These are phyloP conservation scores for Hipposideros armiger DNA, from an alignment of 2,113 vertebrate genomes.

Conservation along the genomic window DNA sequence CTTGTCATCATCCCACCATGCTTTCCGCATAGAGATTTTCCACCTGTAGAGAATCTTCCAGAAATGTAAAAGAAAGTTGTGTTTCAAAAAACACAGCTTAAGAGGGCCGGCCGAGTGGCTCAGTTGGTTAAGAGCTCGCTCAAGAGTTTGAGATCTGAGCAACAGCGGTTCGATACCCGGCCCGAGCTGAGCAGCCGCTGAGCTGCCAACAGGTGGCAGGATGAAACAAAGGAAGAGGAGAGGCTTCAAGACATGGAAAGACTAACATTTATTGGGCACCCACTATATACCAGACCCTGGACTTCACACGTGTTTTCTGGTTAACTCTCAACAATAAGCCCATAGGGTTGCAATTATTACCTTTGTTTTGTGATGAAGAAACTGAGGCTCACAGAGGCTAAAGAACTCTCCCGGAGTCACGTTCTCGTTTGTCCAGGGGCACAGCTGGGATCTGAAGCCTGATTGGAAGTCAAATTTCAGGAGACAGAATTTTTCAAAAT, in stretches of 20 bases:
- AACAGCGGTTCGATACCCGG: too few species aligned
- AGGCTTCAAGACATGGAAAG: background rate
- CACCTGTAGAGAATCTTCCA: background rate
- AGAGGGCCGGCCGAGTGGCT: too few species aligned
- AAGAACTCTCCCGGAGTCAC: background rate
- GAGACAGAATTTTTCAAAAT: background rate
- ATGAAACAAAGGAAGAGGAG: background rate
- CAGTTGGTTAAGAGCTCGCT: too few species aligned
- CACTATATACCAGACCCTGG: background rate
- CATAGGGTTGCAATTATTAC: fast-evolving
- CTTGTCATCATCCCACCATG: background rate
- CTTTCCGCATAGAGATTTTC: background rate
- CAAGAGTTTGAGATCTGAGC: too few species aligned
- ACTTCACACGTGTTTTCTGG: fast-evolving
- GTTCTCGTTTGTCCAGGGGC: background rate
- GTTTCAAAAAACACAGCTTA: too few species aligned
- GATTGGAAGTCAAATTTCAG: background rate
- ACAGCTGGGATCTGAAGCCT: background rate
- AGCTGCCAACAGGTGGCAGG: too few species aligned
- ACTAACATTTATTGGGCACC: background rate
- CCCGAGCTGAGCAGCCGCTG: too few species aligned
- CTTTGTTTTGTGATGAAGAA: background rate
- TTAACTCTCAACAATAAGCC: background rate
- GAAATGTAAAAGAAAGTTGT: background rate
- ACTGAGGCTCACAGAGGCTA: background rate